phyloP scores from a whole-genome alignment of 2,113 vertebrate species.

The Kryptolebias marmoratus region DNA sequence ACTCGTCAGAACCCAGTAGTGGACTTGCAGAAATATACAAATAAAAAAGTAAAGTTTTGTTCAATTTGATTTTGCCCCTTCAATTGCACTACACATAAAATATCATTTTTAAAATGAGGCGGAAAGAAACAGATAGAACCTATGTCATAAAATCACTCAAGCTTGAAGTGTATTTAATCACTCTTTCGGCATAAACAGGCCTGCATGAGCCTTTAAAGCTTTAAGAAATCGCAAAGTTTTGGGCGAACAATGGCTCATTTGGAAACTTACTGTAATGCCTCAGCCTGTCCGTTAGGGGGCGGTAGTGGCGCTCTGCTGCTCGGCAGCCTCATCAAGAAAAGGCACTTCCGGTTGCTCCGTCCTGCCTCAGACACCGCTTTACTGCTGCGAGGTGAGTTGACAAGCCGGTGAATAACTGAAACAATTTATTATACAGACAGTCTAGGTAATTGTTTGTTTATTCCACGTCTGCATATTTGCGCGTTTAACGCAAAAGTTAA shows the following conservation, averaged over 20 bases:
- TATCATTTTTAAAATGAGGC: not conserved
- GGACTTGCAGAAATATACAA: too few relatives aligned
- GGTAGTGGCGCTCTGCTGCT: not conserved
- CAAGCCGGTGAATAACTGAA: not conserved
- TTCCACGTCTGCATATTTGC: rapidly evolving
- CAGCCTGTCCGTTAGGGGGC: slow-evolving; percentile 40
- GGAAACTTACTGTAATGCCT: not conserved
- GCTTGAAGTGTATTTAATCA: not conserved
- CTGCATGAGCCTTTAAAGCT: too few relatives aligned
- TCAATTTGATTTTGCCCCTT: not conserved
- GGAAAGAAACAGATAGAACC: not conserved
- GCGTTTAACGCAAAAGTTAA: rapidly evolving
- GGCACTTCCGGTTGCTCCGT: slow-evolving; percentile 44
- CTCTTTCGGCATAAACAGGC: not conserved
- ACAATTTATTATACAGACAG: rapidly evolving
- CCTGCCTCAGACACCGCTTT: slow-evolving; percentile 23
- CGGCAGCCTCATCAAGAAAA: not conserved
- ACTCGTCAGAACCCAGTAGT: too few relatives aligned
- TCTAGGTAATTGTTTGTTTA: not conserved
- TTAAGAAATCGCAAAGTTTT: too few relatives aligned
- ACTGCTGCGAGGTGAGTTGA: slow-evolving; percentile 60
- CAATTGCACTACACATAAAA: too few relatives aligned
- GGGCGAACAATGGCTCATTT: not conserved
- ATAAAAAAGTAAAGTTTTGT: not conserved
- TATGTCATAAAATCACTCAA: too few relatives aligned